Percentiles rank a stretch among this genome's conserved stretches.
phyloP scores from a whole-genome alignment of 1,140 invertebrate genomes.

The Bombus polaris region DNA sequence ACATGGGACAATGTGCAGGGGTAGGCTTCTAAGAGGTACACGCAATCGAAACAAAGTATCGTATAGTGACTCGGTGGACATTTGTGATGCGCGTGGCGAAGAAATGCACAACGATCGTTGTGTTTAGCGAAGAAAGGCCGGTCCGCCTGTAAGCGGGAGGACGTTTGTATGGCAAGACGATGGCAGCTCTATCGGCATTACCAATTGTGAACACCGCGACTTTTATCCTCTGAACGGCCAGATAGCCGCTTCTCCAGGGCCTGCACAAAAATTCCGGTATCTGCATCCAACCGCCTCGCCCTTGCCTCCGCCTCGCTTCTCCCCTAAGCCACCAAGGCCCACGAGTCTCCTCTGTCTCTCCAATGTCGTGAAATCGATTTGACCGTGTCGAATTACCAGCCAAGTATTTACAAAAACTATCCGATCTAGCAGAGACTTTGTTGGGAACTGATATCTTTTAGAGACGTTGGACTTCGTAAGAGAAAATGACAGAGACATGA shows the following conservation, averaged over 20 bases:
- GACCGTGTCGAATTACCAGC: constrained; percentile 54
- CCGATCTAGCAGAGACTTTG: not conserved
- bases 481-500: not conserved
- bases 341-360: constrained; percentile 20
- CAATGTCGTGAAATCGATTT: constrained; percentile 66
- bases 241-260: constrained; percentile 29
- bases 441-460: not conserved
- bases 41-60: constrained; percentile 42
- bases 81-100: constrained; percentile 48
- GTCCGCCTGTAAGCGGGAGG: constrained; percentile 72
- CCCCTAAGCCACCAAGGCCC: constrained; percentile 46
- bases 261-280: constrained; percentile 57
- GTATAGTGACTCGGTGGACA: constrained; percentile 29
- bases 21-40: not conserved
- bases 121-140: constrained; percentile 70
- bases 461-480: not conserved
- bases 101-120: constrained; percentile 53
- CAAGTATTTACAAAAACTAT: constrained; percentile 38
- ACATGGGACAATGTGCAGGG: not conserved
- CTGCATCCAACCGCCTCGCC: constrained; percentile 43
- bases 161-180: constrained; percentile 81
- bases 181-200: constrained; percentile 80
- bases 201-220: constrained; percentile 63
- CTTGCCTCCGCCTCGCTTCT: constrained; percentile 4
- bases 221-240: constrained; percentile 63